phyloP scores from a whole-genome alignment of 2,113 vertebrate species.

The Garra rufa region DNA sequence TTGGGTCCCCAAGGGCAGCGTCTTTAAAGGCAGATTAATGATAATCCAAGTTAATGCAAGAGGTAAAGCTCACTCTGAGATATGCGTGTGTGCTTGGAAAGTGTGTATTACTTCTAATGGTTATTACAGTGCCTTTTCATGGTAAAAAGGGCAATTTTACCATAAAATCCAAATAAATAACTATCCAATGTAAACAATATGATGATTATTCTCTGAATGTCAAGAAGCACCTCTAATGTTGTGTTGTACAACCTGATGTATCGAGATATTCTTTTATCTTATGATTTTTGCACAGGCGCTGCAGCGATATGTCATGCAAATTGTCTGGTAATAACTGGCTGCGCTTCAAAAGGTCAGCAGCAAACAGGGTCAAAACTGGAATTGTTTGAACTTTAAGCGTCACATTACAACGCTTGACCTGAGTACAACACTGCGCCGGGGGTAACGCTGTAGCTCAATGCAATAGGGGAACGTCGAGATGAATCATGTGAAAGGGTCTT shows the following conservation, averaged over 20 bases:
- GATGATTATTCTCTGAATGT: constrained; percentile 5
- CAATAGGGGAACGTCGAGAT: neutral
- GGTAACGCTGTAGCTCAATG: neutral
- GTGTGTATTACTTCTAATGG: neutral
- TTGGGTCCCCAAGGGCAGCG: constrained; percentile 27
- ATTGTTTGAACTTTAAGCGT: constrained; percentile 27
- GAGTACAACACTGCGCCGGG: neutral
- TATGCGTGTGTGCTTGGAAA: constrained; percentile 20
- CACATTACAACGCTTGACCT: constrained; percentile 18
- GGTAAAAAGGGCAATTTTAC: constrained; percentile 2
- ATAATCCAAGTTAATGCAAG: constrained; percentile 59
- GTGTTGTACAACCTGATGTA: neutral
- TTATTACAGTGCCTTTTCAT: neutral
- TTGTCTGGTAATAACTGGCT: constrained; percentile 33
- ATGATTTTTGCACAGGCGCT: neutral
- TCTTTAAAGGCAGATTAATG: constrained; percentile 59
- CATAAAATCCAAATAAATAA: constrained; percentile 14
- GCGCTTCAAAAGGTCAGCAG: constrained; percentile 20
- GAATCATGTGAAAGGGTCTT: neutral
- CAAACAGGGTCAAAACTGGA: constrained; percentile 33
- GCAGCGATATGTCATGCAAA: neutral
- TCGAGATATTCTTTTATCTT: neutral
- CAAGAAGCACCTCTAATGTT: neutral
- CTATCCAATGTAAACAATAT: neutral
- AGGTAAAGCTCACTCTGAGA: constrained; percentile 23